Conservation (phyloP, 1,140 invertebrate genomes). For the Uloborus diversus region DNA sequence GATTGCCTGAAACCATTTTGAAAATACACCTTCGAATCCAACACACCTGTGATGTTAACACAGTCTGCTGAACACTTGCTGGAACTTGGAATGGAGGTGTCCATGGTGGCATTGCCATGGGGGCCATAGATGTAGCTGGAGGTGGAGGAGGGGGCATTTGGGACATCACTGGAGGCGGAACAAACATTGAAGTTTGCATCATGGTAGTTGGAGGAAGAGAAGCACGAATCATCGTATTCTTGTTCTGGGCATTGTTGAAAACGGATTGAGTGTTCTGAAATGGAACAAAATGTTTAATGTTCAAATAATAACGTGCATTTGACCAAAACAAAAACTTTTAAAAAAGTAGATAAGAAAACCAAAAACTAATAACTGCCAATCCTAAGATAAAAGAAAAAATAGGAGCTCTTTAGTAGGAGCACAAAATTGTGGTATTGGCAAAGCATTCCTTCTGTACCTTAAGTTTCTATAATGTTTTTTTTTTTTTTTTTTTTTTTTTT, state of each 20-base stretch:
- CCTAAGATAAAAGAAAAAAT: neutral
- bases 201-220: slow-evolving; percentile 26
- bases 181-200: slow-evolving; percentile 27
- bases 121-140: slow-evolving; percentile 7
- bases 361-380: neutral
- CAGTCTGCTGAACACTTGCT: neutral
- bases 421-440: no score
- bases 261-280: slow-evolving; percentile 24
- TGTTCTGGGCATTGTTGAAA: slow-evolving; percentile 22
- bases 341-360: no score
- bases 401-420: neutral
- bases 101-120: slow-evolving; percentile 23
- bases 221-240: neutral
- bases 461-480: no score
- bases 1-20: no score
- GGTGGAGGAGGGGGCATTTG: slow-evolving; percentile 48
- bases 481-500: no score
- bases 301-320: no score
- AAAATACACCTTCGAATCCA: no score
- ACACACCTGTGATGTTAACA: neutral
- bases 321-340: no score
- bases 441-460: no score
- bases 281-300: neutral
- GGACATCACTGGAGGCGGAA: slow-evolving; percentile 28
- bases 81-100: slow-evolving; percentile 26